Conservation (phyloP, 2,113 vertebrate species). For the Ceyx margarethae region DNA sequence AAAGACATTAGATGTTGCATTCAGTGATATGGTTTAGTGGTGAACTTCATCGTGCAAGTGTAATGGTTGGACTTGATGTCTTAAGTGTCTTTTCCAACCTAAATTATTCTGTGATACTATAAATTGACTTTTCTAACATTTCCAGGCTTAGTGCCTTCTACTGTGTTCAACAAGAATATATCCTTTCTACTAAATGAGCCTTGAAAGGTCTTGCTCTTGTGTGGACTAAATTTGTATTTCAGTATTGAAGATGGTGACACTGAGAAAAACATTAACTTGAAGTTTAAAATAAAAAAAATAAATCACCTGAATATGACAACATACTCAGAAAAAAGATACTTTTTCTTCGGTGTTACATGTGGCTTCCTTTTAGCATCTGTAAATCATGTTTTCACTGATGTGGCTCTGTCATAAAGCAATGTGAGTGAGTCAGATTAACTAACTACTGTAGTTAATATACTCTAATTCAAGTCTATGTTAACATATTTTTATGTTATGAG, state of each 20-base stretch:
- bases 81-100: too few species aligned
- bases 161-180: neutral
- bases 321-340: neutral
- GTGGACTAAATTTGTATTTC: neutral
- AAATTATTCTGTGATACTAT: too few species aligned
- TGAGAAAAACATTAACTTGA: neutral
- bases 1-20: neutral
- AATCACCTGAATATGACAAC: neutral
- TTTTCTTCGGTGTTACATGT: neutral
- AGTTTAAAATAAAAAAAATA: neutral
- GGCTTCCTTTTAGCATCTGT: neutral
- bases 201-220: neutral
- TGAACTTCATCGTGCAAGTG: too few species aligned
- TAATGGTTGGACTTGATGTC: too few species aligned
- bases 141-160: neutral
- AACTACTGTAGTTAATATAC: neutral
- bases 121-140: neutral
- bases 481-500: neutral
- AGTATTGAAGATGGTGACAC: neutral
- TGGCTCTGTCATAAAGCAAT: neutral
- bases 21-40: neutral
- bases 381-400: neutral
- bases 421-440: neutral
- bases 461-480: neutral
- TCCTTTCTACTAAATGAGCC: neutral